phyloP scores from a whole-genome alignment of 1,140 invertebrate genomes.

The Phymastichus coffea region DNA sequence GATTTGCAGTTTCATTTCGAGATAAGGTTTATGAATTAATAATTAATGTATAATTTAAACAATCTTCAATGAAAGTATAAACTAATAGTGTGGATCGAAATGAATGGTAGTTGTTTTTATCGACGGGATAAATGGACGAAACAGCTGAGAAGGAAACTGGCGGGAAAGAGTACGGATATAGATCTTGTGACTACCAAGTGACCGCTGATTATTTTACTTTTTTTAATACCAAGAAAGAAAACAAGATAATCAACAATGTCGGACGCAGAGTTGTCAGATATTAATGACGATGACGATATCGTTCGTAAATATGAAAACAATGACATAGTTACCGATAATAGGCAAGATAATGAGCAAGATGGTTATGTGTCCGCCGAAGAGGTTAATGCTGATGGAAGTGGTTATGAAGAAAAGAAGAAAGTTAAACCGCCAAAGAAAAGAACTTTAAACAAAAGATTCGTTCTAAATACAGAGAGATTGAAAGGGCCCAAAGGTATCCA shows the following conservation, averaged over 20 bases:
- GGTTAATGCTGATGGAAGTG: conserved; percentile 24
- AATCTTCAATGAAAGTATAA: too few species aligned
- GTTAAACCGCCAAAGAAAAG: conserved; percentile 42
- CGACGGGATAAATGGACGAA: not conserved
- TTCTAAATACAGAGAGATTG: conserved; percentile 68
- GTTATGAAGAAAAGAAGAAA: conserved; percentile 28
- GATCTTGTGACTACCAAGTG: too few species aligned
- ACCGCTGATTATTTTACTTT: too few species aligned
- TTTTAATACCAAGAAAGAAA: too few species aligned
- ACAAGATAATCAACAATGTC: too few species aligned
- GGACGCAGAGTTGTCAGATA: conserved; percentile 21
- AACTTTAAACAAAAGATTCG: conserved; percentile 60
- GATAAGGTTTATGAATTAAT: not conserved
- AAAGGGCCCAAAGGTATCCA: conserved; percentile 77
- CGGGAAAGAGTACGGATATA: too few species aligned
- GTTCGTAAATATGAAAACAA: conserved; percentile 36
- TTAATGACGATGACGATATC: conserved; percentile 33
- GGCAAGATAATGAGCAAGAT: not conserved
- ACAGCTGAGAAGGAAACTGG: conserved; percentile 18
- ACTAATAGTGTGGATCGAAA: too few species aligned
- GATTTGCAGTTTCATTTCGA: too few species aligned
- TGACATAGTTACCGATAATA: conserved; percentile 11
- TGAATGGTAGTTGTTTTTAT: too few species aligned
- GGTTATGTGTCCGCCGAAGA: conserved; percentile 10
- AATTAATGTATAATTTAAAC: too few species aligned